Evolutionary conservation across 2,113 vertebrate species (phyloP).

Genomic region (Protomyctophum bolini): DNA sequence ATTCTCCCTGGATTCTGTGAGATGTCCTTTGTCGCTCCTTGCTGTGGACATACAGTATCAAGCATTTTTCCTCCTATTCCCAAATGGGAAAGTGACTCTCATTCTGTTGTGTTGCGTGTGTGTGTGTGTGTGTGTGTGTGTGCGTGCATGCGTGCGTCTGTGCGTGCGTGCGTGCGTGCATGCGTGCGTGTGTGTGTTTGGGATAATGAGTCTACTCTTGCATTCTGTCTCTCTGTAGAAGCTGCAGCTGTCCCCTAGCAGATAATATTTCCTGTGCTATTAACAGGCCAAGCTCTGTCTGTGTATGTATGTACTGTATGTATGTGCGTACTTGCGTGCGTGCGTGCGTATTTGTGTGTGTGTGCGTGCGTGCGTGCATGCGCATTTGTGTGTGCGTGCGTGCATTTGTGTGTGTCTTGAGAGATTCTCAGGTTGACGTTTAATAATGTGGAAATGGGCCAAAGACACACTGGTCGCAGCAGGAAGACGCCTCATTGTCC

Average conservation of each 20-base stretch:
- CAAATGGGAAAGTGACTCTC: conserved; percentile 39
- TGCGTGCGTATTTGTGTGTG: conserved; percentile 3
- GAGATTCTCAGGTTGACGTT: conserved; percentile 54
- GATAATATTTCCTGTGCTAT: conserved; percentile 77
- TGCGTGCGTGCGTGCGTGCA: conserved; percentile 10
- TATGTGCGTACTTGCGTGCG: conserved; percentile 25
- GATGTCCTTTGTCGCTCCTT: conserved; percentile 28
- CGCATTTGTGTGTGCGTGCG: background rate
- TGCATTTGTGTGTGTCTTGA: background rate
- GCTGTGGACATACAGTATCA: conserved; percentile 27
- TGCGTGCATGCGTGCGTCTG: background rate
- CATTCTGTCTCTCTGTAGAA: conserved; percentile 67
- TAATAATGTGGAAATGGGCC: conserved; percentile 71
- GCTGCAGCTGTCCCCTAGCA: conserved; percentile 76
- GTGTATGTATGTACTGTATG: conserved; percentile 44
- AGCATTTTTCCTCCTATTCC: conserved; percentile 20
- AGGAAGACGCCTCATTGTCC: conserved; percentile 68
- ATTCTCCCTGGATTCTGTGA: conserved; percentile 39
- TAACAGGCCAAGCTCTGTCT: conserved; percentile 56
- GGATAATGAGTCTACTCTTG: conserved; percentile 72
- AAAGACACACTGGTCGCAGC: conserved; percentile 64
- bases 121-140: conserved; percentile 31
- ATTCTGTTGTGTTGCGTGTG: conserved; percentile 39
- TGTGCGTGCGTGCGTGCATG: conserved; percentile 5
- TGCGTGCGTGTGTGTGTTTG: conserved; percentile 60